phyloP scores from a whole-genome alignment of 2,888 invertebrate species.

The Saturnia japonica region DNA sequence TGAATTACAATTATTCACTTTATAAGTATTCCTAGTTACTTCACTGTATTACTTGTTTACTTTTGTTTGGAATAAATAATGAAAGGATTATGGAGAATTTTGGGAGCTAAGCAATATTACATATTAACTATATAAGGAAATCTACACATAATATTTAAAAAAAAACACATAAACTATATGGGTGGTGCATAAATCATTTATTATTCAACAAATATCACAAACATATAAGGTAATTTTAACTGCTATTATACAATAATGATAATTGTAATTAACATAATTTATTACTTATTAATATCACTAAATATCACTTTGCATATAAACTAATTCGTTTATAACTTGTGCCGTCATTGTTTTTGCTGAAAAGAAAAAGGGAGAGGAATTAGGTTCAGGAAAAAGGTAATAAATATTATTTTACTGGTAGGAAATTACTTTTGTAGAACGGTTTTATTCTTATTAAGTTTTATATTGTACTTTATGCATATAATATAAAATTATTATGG shows the following conservation, averaged over 20 bases:
- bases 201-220: conserved; percentile 40
- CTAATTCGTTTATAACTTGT: conserved; percentile 33
- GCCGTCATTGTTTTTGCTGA: conserved; percentile 56
- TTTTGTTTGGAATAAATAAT: not conserved
- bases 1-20: not conserved
- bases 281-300: conserved; percentile 42
- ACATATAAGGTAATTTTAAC: conserved; percentile 30
- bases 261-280: conserved; percentile 32
- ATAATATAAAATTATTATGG: too few relatives aligned
- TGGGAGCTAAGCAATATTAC: not conserved
- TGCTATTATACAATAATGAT: conserved; percentile 36
- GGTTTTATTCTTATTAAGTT: not conserved
- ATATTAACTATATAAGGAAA: not conserved
- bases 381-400: conserved; percentile 45
- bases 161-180: not conserved
- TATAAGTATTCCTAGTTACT: not conserved
- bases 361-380: conserved; percentile 53
- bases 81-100: not conserved
- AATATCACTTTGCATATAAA: conserved; percentile 39
- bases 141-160: not conserved
- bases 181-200: conserved; percentile 32
- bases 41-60: too few relatives aligned
- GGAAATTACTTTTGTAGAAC: not conserved
- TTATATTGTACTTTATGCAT: too few relatives aligned
- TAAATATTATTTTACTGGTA: not conserved